A percentile compares a stretch with the other conserved stretches of the same genome.
These are phyloP conservation scores for Anas platyrhynchos DNA, from an alignment of 2,113 vertebrate species.

Conservation along the genomic window DNA sequence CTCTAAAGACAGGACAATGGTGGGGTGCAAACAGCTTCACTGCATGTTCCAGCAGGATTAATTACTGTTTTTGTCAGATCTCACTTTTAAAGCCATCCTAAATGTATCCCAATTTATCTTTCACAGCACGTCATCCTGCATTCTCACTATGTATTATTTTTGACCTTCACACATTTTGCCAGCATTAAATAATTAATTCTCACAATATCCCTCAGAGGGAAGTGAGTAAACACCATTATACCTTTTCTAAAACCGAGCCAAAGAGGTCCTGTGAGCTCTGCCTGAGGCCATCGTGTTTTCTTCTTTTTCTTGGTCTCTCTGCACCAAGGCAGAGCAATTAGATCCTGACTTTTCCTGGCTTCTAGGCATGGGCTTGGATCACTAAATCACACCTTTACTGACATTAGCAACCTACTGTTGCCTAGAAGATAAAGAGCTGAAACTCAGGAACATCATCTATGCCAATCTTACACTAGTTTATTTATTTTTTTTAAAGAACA, in stretches of 20 bases:
- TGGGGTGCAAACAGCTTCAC: background rate
- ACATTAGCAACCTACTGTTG: background rate
- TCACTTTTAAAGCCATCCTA: background rate
- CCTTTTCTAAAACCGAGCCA: background rate
- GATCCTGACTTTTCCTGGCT: background rate
- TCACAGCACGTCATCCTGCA: background rate
- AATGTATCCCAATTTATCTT: background rate
- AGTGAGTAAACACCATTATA: conserved; percentile 9
- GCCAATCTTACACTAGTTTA: background rate
- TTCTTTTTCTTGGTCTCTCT: background rate
- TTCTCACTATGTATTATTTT: background rate
- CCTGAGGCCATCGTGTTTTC: background rate
- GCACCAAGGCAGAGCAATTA: conserved; percentile 21
- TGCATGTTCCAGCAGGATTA: background rate
- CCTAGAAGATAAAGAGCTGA: background rate
- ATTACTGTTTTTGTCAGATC: background rate
- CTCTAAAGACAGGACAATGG: background rate
- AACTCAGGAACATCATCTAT: background rate
- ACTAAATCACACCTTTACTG: background rate
- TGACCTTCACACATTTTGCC: conserved; percentile 13
- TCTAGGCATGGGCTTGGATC: background rate
- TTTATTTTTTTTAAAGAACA: background rate
- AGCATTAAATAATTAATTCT: conserved; percentile 28
- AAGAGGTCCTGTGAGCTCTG: background rate
- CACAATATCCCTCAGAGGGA: background rate